Conservation (phyloP, 2,797 vertebrate species). For the Tympanoctomys barrerae region DNA sequence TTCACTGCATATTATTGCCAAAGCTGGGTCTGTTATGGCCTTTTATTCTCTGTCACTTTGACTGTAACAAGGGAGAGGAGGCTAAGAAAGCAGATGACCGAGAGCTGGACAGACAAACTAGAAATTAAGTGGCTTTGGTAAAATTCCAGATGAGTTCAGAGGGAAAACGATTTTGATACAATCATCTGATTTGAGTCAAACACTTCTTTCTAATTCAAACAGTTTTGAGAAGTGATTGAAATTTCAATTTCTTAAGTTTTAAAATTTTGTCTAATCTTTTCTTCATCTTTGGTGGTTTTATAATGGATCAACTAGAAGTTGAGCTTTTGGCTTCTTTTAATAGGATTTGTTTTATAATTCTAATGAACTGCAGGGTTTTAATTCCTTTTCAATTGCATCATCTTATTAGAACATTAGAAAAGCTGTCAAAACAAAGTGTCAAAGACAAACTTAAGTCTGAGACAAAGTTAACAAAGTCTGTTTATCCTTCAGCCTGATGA, state of each 20-base stretch:
- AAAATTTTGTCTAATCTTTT: constrained; percentile 11
- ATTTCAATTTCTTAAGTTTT: constrained; percentile 56
- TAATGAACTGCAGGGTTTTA: constrained; percentile 36
- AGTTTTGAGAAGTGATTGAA: constrained; percentile 46
- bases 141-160: background rate
- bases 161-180: constrained; percentile 2
- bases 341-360: constrained; percentile 61
- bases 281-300: constrained; percentile 16
- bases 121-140: background rate
- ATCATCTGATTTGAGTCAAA: constrained; percentile 38
- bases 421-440: constrained; percentile 59
- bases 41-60: constrained; percentile 34
- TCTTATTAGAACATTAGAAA: constrained; percentile 64
- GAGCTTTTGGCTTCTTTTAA: constrained; percentile 57
- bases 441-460: constrained; percentile 40
- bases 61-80: constrained; percentile 14
- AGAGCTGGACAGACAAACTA: constrained; percentile 17
- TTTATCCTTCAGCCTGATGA: constrained; percentile 1
- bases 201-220: constrained; percentile 39
- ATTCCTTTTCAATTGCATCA: constrained; percentile 50
- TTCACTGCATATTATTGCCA: background rate
- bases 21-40: background rate
- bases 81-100: constrained; percentile 18
- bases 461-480: constrained; percentile 50
- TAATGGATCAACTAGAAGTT: constrained; percentile 34